Base-by-base conservation (phyloP, 1,140 invertebrate species). In the Hylaeus anthracinus region DNA sequence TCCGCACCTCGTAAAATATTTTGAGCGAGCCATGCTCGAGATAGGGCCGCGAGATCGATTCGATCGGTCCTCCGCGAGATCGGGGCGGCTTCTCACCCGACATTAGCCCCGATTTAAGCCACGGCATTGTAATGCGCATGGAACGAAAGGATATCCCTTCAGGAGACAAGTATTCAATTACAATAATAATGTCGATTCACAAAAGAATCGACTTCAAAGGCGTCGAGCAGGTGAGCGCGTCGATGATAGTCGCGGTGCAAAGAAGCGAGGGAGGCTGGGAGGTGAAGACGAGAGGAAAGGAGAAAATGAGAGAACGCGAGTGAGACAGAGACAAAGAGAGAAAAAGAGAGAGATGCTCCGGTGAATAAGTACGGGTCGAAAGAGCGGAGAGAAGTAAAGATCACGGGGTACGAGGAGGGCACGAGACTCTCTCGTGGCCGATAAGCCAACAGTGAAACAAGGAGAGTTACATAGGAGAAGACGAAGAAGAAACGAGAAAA, bases 81-180 rank as follows among this genome's bases (percentile, higher is more conserved):
- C 37, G 3, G 12, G 10, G 8, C 9, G 64, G 9, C 51, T 43
- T 78, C 73, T 74, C 60, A 12, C 61, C 15, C 41, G 65, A 14
- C 66, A 58, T 79, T 71, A 76, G 63, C 79, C 84, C 74, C 75
- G 74, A 85, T 83, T 86, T 83, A 75, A 83, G 65, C 58, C 48
- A n/a, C 60, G 58, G 37, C 72, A 61, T 86, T 66, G 72, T 74
- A 48, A 64, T 72, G 75, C 39, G 75, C 60, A 51, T 51, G 71
- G 60, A 72, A 65, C 75, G 69, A 86, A 85, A 86, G 81, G 75
- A 86, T 87, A 83, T 90, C 82, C 73, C 77, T 88, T 76, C 81
- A 76, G 79, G 84, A 88, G 86, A 88, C 87, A 88, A 91, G 86
- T 88, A 91, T 91, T 91, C 86, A 90, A 91, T 91, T 90, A 91